Conservation (phyloP, 2,797 vertebrate species). For the Ctenochaetus hawaiiensis region DNA sequence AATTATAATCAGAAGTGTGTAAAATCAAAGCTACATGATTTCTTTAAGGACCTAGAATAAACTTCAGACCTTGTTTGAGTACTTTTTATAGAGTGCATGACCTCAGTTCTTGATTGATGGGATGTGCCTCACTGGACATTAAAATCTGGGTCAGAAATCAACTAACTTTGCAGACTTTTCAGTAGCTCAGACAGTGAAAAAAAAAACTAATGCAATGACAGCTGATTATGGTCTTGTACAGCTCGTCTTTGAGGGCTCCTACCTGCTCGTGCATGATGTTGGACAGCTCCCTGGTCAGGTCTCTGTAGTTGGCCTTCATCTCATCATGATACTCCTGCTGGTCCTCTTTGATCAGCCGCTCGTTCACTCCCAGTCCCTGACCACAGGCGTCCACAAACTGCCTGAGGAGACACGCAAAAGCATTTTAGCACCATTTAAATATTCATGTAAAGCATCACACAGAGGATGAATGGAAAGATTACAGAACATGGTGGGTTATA, state of each 20-base stretch:
- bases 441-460: neutral
- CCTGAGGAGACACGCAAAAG: slow-evolving; percentile 77
- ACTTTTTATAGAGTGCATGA: too few species aligned
- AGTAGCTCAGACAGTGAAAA: neutral
- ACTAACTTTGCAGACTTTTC: too few species aligned
- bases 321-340: slow-evolving; percentile 97
- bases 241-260: slow-evolving; percentile 26
- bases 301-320: slow-evolving; percentile 96
- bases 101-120: neutral
- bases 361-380: slow-evolving; percentile 92
- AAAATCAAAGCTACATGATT: neutral
- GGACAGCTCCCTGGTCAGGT: slow-evolving; percentile 94
- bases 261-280: slow-evolving; percentile 97
- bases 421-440: neutral
- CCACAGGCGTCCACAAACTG: slow-evolving; percentile 97
- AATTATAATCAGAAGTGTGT: neutral
- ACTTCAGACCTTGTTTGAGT: too few species aligned
- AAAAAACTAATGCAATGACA: neutral
- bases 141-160: neutral
- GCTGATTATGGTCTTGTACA: too few species aligned
- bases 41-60: neutral
- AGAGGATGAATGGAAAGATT: neutral
- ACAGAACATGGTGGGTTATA: too few species aligned
- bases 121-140: neutral
- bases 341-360: slow-evolving; percentile 96